Percentiles rank a stretch among this genome's conserved stretches.
Evolutionary conservation across 2,113 vertebrate species (phyloP).

Genomic region (Lipophrys pholis): DNA sequence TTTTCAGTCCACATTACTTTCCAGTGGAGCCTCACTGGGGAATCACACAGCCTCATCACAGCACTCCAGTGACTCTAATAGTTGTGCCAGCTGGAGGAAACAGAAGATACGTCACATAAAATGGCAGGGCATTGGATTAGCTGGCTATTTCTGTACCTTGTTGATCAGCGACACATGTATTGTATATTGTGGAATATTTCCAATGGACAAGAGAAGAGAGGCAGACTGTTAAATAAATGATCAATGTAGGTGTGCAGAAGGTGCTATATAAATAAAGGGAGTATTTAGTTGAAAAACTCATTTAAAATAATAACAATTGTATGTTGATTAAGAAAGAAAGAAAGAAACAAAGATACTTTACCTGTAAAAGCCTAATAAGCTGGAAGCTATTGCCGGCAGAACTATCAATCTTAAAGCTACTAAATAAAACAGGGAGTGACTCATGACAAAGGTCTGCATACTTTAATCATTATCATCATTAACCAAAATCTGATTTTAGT

Average conservation of each 20-base stretch:
- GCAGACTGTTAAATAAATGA: background rate
- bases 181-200: slow-evolving; percentile 50
- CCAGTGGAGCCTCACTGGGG: slow-evolving; percentile 56
- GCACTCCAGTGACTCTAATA: slow-evolving; percentile 68
- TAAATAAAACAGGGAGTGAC: slow-evolving; percentile 15
- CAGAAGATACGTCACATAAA: slow-evolving; percentile 78
- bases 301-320: background rate
- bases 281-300: background rate
- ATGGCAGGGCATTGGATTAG: slow-evolving; percentile 81
- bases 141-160: slow-evolving; percentile 75
- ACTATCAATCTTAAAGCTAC: slow-evolving; percentile 39
- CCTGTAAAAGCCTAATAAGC: background rate
- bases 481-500: background rate
- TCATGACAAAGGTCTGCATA: slow-evolving; percentile 2
- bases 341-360: background rate
- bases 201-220: slow-evolving; percentile 6
- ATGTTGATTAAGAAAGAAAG: background rate
- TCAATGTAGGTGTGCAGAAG: too few species aligned
- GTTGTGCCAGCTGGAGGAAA: slow-evolving; percentile 80
- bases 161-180: slow-evolving; percentile 64
- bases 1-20: slow-evolving; percentile 60
- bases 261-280: too few species aligned
- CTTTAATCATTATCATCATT: background rate
- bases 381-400: slow-evolving; percentile 6
- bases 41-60: slow-evolving; percentile 61